Conservation (phyloP, 2,113 vertebrate genomes). For the Recurvirostra avosetta region DNA sequence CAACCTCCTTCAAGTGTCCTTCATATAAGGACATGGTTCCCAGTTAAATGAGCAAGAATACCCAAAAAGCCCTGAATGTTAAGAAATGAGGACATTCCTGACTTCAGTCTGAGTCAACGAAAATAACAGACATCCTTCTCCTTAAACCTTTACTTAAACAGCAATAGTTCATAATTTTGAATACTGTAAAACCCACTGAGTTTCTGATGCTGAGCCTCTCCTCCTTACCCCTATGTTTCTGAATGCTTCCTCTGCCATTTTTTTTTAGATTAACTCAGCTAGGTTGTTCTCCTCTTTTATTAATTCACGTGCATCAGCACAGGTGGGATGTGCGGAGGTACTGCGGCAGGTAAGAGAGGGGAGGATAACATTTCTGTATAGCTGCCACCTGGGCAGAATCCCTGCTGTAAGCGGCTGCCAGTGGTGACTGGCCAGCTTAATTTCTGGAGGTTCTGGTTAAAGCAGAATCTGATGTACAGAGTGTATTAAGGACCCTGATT, state of each 20-base stretch:
- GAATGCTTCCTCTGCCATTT: background rate
- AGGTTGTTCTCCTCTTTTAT: background rate
- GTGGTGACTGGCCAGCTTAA: background rate
- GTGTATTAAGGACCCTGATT: background rate
- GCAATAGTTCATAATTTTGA: background rate
- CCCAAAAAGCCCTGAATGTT: background rate
- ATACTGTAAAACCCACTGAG: background rate
- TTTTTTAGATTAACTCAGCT: background rate
- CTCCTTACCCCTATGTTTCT: rapidly evolving
- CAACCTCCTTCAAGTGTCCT: background rate
- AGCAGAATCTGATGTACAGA: background rate
- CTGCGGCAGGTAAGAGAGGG: background rate
- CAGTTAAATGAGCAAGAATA: background rate
- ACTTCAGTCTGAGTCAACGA: background rate
- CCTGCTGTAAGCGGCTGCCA: background rate
- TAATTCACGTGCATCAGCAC: background rate
- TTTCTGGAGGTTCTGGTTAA: background rate
- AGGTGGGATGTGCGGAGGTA: background rate
- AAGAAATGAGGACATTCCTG: background rate
- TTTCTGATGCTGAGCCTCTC: background rate
- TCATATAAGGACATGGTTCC: background rate
- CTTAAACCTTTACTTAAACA: background rate
- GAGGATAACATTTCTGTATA: background rate
- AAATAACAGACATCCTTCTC: background rate
- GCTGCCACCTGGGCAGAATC: background rate